Evolutionary conservation across 2,888 invertebrate genomes (phyloP), one percentile per base, ranked within the genome.

Genomic region (Tigriopus californicus): DNA sequence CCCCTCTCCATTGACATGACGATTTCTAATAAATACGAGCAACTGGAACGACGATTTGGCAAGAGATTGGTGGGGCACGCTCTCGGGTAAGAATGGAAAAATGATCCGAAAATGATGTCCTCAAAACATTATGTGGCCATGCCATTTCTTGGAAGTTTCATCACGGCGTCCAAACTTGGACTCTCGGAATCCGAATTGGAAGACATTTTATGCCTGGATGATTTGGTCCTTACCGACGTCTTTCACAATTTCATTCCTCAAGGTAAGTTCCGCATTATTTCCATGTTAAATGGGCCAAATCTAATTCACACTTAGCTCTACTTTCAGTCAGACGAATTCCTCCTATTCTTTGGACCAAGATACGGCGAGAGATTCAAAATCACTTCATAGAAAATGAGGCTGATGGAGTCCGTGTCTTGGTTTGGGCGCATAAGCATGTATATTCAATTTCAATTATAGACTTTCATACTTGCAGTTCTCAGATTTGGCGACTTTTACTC

Each of bases 241-340:
- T 97, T 95, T 68, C 95, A 97, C 70, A 97, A 97, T 72, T 95
- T 97, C 75, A 76, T 97, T 67, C 97, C 97, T 1, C 97, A 41
- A 54, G 54, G 40, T 41, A 41, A 51, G 20, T 13, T 18, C 5
- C 8, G 3, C 10, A 6, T 51, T 4, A 10, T 15, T 41, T 13
- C 41, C 41, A 41, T 41, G 41, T n/a, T n/a, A n/a, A n/a, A n/a
- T n/a, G n/a, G n/a, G n/a, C n/a, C 41, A 41, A 41, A 11, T 41
- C 13, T 41, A 12, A 12, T 41, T 13, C 41, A 13, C 22, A 1
- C 22, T 4, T 51, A 11, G 15, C 8, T 10, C 6, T n/a, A 15
- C n/a, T 25, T 25, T 24, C 95, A 0, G 90, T 91, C 0, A 75
- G 95, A 62, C 77, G 95, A 63, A 95, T 95, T 63, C 95, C 95